Percentiles rank a stretch among this genome's conserved stretches.
These are phyloP conservation scores for Phaethon lepturus DNA, from an alignment of 2,113 vertebrate genomes.

Conservation along the genomic window DNA sequence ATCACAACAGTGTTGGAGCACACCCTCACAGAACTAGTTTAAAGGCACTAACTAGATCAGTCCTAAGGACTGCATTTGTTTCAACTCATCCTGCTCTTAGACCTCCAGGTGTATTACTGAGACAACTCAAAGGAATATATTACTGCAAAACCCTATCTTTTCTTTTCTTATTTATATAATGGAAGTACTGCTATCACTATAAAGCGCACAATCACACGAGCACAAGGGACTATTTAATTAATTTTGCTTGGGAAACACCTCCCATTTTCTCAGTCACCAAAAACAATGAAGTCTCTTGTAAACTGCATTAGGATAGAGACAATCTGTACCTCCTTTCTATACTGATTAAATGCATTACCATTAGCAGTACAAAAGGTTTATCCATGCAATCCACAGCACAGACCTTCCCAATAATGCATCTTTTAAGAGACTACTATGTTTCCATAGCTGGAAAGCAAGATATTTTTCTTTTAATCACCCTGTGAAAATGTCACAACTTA, in stretches of 20 bases:
- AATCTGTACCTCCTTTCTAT: not conserved
- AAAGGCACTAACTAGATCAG: not conserved
- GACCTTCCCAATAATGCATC: not conserved
- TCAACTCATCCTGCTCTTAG: not conserved
- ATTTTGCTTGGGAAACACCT: not conserved
- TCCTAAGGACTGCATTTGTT: not conserved
- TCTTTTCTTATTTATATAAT: not conserved
- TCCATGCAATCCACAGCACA: not conserved
- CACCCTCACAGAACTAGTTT: not conserved
- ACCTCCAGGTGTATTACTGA: not conserved
- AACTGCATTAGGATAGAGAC: not conserved
- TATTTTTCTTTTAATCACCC: not conserved
- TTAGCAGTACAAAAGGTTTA: not conserved
- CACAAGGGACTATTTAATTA: not conserved
- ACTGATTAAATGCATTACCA: not conserved
- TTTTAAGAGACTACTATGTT: not conserved
- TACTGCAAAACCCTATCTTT: not conserved
- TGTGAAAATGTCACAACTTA: not conserved
- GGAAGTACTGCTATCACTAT: not conserved
- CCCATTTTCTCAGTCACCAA: not conserved
- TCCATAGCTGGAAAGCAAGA: not conserved
- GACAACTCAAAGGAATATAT: not conserved
- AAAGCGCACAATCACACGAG: not conserved
- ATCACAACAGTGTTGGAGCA: not conserved
- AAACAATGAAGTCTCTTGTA: not conserved